A percentile compares a stretch with the other conserved stretches of the same genome.
Conservation (phyloP, 2,888 invertebrate species). For the Andrena praecox region DNA sequence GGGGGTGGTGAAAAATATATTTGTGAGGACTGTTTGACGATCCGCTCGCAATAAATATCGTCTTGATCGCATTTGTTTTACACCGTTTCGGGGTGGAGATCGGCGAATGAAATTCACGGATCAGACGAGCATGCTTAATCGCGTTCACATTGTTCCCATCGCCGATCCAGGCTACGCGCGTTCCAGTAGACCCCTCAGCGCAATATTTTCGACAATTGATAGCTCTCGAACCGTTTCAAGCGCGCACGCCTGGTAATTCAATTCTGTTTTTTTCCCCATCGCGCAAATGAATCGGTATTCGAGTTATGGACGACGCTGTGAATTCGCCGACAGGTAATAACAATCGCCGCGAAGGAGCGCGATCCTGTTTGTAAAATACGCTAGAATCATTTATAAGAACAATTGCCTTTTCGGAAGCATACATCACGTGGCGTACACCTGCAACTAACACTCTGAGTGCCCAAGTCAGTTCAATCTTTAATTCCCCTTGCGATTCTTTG, state of each 20-base stretch:
- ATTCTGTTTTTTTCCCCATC: not conserved
- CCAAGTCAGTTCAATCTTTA: too few relatives aligned
- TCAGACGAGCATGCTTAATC: conserved; percentile 32
- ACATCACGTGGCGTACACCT: not conserved
- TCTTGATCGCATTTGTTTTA: conserved; percentile 30
- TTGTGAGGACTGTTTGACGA: conserved; percentile 23
- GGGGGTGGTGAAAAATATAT: conserved; percentile 20
- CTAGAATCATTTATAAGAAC: not conserved
- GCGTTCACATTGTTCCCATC: conserved; percentile 29
- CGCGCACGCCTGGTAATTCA: conserved; percentile 12
- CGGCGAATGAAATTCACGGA: conserved; percentile 18
- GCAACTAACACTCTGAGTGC: too few relatives aligned
- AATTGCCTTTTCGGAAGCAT: not conserved
- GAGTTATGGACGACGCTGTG: not conserved
- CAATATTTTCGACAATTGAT: conserved; percentile 42
- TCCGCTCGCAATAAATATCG: conserved; percentile 34
- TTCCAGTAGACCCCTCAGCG: conserved; percentile 3
- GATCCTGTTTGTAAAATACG: conserved; percentile 1
- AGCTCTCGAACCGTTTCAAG: conserved; percentile 26
- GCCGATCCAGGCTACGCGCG: not conserved
- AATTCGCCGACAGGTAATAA: not conserved
- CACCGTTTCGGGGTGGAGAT: not conserved
- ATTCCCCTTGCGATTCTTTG: too few relatives aligned
- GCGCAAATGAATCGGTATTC: not conserved
- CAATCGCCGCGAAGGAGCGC: conserved; percentile 3